These are phyloP conservation scores for Zosterops lateralis DNA, from an alignment of 2,113 vertebrate genomes.

Conservation along the genomic window DNA sequence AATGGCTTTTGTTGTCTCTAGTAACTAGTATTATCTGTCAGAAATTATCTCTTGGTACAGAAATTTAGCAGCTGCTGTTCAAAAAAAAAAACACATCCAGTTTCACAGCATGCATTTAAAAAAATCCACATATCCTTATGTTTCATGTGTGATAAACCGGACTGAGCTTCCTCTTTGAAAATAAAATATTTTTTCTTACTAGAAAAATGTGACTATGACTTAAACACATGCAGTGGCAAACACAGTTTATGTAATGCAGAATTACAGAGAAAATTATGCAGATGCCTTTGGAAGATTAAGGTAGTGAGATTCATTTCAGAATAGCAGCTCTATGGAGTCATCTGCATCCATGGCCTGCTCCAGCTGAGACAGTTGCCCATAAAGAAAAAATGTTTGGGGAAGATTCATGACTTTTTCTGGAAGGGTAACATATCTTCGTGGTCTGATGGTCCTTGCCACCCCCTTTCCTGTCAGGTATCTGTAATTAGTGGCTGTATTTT, in stretches of 20 bases:
- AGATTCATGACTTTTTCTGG: neutral
- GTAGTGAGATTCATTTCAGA: neutral
- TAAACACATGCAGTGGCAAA: neutral
- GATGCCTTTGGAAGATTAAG: neutral
- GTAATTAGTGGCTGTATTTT: neutral
- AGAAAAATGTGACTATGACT: neutral
- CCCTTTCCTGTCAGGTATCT: neutral
- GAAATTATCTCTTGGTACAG: neutral
- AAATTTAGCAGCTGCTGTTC: neutral
- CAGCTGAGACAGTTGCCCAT: neutral
- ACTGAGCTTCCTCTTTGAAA: neutral
- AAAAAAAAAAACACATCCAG: neutral
- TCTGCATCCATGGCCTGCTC: rapidly evolving
- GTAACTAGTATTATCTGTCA: neutral
- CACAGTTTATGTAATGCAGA: neutral
- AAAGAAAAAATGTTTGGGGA: neutral
- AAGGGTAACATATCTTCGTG: neutral
- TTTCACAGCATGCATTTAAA: neutral
- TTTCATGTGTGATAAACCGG: neutral
- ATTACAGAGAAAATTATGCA: neutral
- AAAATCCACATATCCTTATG: neutral
- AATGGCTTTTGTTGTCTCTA: neutral
- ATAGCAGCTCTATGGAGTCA: neutral
- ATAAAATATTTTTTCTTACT: neutral
- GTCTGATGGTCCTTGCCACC: neutral